These are phyloP conservation scores for Antheraea pernyi DNA, from an alignment of 1,140 invertebrate species.

Conservation along the genomic window DNA sequence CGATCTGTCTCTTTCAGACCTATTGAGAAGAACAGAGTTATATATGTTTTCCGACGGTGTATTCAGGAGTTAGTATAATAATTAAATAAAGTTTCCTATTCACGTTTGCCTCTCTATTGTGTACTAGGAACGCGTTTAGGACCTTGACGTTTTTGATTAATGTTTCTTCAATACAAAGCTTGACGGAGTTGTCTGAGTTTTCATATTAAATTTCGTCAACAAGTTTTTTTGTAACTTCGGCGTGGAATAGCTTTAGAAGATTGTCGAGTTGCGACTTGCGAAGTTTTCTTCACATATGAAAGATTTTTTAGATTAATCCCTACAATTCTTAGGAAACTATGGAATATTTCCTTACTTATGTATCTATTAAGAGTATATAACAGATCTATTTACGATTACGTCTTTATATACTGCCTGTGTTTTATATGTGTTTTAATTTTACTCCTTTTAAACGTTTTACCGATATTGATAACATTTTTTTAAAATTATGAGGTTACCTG, in stretches of 20 bases:
- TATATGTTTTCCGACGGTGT: not conserved
- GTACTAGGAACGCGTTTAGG: conserved; percentile 3
- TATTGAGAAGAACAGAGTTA: not conserved
- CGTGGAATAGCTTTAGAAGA: not conserved
- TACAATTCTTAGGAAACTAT: too few relatives aligned
- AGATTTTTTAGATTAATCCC: not conserved
- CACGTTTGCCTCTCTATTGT: conserved; percentile 4
- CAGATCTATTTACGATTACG: too few relatives aligned
- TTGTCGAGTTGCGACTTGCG: not conserved
- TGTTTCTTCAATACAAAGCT: conserved; percentile 7
- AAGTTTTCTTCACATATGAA: not conserved
- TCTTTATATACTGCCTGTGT: too few relatives aligned
- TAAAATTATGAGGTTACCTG: too few relatives aligned
- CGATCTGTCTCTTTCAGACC: not conserved
- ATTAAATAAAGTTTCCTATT: conserved; percentile 18
- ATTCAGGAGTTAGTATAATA: conserved; percentile 4
- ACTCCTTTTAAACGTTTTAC: too few relatives aligned
- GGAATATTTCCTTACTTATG: too few relatives aligned
- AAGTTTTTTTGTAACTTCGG: conserved; percentile 11
- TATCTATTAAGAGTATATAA: too few relatives aligned
- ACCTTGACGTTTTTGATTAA: conserved; percentile 13
- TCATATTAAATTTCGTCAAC: conserved; percentile 13
- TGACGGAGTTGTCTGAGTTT: conserved; percentile 7
- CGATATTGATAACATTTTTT: too few relatives aligned
- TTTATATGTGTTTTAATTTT: too few relatives aligned